phyloP scores from a whole-genome alignment of 2,797 vertebrate genomes.

The Gephyroberyx darwinii region DNA sequence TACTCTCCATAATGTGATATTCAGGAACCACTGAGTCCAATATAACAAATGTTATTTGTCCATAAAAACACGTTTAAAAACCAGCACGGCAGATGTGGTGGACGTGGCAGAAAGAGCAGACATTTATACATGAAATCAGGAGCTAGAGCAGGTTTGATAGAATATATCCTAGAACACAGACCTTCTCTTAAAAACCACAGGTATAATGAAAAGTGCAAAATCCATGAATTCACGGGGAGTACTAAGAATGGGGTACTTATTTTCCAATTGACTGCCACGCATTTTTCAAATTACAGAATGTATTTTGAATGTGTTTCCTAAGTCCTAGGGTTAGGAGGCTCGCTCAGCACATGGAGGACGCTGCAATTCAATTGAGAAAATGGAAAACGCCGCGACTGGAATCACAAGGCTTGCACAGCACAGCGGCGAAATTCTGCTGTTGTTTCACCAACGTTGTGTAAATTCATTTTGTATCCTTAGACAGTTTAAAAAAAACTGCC shows the following conservation, averaged over 20 bases:
- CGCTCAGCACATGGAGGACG: constrained; percentile 25
- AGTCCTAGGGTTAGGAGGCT: constrained; percentile 37
- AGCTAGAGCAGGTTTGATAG: constrained; percentile 25
- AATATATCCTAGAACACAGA: constrained; percentile 20
- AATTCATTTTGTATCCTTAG: constrained; percentile 48
- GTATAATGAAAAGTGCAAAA: constrained; percentile 68
- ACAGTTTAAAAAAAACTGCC: constrained; percentile 44
- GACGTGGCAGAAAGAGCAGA: constrained; percentile 43
- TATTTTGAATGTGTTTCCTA: constrained; percentile 52
- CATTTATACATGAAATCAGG: constrained; percentile 38
- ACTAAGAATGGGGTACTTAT: constrained; percentile 55
- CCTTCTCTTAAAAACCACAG: constrained; percentile 38
- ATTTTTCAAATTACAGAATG: constrained; percentile 60
- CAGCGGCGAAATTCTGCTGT: not conserved
- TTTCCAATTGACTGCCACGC: constrained; percentile 56
- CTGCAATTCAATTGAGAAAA: constrained; percentile 44
- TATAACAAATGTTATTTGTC: not conserved
- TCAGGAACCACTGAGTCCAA: not conserved
- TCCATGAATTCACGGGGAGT: constrained; percentile 66
- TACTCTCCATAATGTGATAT: no score
- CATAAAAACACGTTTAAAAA: constrained; percentile 1
- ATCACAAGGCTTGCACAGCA: not conserved
- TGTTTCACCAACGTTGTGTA: constrained; percentile 43
- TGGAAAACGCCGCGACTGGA: constrained; percentile 14
- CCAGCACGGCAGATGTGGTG: constrained; percentile 1